Evolutionary conservation across 2,888 invertebrate genomes (phyloP).

Genomic region (Drosophila vallismaia): DNA sequence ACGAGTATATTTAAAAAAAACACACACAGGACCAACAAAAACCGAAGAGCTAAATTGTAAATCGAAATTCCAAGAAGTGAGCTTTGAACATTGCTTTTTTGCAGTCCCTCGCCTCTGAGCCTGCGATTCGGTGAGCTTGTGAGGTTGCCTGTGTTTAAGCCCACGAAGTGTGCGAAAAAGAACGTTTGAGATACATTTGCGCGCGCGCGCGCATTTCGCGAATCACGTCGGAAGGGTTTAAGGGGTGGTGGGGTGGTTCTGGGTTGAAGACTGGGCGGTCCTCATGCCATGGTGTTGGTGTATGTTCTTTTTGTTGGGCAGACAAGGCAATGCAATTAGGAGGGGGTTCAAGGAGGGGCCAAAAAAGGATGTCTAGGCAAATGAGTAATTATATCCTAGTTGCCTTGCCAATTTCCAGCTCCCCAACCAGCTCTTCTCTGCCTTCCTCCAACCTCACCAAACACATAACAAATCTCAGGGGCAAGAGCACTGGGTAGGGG

Average conservation of each 20-base stretch:
- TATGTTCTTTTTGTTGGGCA: constrained; percentile 8
- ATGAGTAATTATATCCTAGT: constrained; percentile 19
- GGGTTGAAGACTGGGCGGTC: constrained; percentile 45
- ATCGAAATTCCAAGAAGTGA: constrained; percentile 77
- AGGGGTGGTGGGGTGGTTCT: constrained; percentile 51
- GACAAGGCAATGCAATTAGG: constrained; percentile 62
- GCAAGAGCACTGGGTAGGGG: constrained; percentile 52
- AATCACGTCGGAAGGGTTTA: constrained; percentile 42
- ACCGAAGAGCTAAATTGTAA: constrained; percentile 74
- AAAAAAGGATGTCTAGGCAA: constrained; percentile 51
- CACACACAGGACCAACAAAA: constrained; percentile 41
- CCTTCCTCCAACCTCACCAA: not conserved
- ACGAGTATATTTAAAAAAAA: constrained; percentile 12
- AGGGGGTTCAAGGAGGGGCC: constrained; percentile 37
- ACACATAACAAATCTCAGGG: constrained; percentile 17
- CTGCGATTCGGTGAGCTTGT: too few species aligned
- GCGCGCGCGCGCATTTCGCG: constrained; percentile 68
- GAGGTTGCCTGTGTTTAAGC: constrained; percentile 7
- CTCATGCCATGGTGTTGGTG: constrained; percentile 9
- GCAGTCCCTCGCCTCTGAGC: constrained; percentile 5
- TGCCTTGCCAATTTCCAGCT: not conserved
- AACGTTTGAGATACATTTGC: constrained; percentile 73
- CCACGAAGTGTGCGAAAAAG: constrained; percentile 57
- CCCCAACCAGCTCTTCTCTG: not conserved
- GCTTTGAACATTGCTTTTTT: constrained; percentile 40